These are phyloP conservation scores for Siphamia tubifer DNA, from an alignment of 2,113 vertebrate genomes.

Conservation along the genomic window DNA sequence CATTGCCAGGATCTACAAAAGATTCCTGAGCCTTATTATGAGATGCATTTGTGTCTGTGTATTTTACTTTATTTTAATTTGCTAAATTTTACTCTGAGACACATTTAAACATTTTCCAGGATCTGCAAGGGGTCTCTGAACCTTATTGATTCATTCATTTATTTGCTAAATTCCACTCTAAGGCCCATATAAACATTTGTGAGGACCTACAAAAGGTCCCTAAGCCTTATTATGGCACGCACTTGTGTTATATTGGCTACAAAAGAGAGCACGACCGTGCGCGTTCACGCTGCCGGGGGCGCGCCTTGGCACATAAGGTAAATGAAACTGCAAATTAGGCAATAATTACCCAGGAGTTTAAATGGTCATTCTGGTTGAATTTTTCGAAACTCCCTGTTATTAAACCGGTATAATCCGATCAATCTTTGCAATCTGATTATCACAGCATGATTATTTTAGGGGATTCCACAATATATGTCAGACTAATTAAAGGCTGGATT, in stretches of 20 bases:
- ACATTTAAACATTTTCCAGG: too few species aligned
- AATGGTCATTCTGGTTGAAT: too few species aligned
- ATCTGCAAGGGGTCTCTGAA: too few species aligned
- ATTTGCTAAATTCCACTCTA: too few species aligned
- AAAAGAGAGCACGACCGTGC: not conserved
- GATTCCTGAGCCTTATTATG: constrained; percentile 19
- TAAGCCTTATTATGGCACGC: constrained; percentile 19
- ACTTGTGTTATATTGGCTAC: too few species aligned
- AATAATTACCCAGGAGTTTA: too few species aligned
- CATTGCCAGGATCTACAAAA: not conserved
- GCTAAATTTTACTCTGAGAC: too few species aligned
- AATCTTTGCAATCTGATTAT: not conserved
- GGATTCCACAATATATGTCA: not conserved
- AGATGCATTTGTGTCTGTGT: constrained; percentile 4
- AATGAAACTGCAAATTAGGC: not conserved
- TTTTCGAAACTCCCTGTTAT: too few species aligned
- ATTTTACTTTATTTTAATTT: too few species aligned
- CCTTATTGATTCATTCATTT: too few species aligned
- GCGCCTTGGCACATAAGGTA: constrained; percentile 15
- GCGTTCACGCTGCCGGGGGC: constrained; percentile 21
- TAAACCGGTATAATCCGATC: too few species aligned
- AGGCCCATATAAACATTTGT: too few species aligned
- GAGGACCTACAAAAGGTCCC: not conserved
- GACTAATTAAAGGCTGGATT: not conserved
- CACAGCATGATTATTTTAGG: not conserved